phyloP scores from a whole-genome alignment of 2,797 vertebrate genomes.

The Macropodus opercularis region DNA sequence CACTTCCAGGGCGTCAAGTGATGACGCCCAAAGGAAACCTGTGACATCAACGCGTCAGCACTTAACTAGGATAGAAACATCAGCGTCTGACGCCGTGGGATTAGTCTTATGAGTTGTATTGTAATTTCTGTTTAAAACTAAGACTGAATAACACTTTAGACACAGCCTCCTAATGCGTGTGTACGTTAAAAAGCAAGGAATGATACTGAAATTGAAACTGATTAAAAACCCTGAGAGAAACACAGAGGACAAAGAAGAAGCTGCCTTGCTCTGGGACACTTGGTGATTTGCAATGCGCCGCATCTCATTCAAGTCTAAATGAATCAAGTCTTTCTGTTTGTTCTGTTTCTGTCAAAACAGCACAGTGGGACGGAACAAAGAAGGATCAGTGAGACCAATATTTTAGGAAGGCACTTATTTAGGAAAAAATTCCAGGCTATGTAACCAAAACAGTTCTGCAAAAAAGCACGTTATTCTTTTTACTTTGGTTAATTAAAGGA shows the following conservation, averaged over 20 bases:
- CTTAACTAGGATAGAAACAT: too few relatives aligned
- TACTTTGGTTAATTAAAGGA: neutral
- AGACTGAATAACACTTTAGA: too few relatives aligned
- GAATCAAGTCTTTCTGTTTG: neutral
- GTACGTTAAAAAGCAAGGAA: neutral
- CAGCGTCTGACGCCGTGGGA: too few relatives aligned
- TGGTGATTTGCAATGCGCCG: slow-evolving; percentile 1
- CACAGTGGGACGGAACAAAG: neutral
- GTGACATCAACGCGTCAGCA: too few relatives aligned
- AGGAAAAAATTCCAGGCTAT: neutral
- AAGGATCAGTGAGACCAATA: neutral
- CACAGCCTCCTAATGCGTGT: too few relatives aligned
- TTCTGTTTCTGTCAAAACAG: neutral
- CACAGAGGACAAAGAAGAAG: neutral
- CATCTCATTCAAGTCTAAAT: slow-evolving; percentile 7
- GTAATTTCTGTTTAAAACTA: too few relatives aligned
- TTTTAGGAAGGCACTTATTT: neutral
- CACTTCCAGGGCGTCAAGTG: too few relatives aligned
- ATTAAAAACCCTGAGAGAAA: neutral
- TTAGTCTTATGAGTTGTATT: too few relatives aligned
- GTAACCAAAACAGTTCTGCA: neutral
- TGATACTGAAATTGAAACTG: neutral
- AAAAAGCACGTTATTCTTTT: neutral
- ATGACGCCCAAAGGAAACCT: too few relatives aligned
- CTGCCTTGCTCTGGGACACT: slow-evolving; percentile 13